phyloP scores from a whole-genome alignment of 2,113 vertebrate species.

The Oryzias woworae region DNA sequence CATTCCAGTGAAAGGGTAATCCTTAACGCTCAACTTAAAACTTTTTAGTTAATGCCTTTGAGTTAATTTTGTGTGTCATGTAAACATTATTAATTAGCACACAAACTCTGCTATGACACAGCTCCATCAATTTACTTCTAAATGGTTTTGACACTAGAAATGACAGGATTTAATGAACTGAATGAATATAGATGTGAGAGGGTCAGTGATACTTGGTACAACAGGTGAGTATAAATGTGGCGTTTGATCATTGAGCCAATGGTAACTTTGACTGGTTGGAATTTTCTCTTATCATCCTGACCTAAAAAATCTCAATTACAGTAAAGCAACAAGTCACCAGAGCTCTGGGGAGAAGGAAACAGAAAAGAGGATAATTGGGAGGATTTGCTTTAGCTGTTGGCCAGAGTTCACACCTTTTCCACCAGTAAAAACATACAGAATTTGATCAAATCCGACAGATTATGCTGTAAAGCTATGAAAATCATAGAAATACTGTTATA shows the following conservation, averaged over 20 bases:
- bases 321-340: conserved; percentile 12
- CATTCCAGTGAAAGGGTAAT: conserved; percentile 7
- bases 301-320: not conserved
- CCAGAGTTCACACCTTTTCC: conserved; percentile 49
- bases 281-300: not conserved
- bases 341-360: conserved; percentile 34
- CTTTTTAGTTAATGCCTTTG: conserved; percentile 31
- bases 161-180: not conserved
- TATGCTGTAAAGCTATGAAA: conserved; percentile 45
- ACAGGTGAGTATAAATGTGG: conserved; percentile 21
- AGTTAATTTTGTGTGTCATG: conserved; percentile 42
- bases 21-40: conserved; percentile 16
- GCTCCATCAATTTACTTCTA: too few relatives aligned
- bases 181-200: not conserved
- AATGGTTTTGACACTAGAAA: too few relatives aligned
- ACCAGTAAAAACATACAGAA: conserved; percentile 32
- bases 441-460: conserved; percentile 22
- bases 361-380: conserved; percentile 48
- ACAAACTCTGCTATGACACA: too few relatives aligned
- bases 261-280: conserved; percentile 36
- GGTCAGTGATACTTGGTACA: not conserved
- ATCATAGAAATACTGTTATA: conserved; percentile 31
- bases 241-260: conserved; percentile 30
- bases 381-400: conserved; percentile 50
- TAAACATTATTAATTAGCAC: not conserved